Percentiles rank a stretch among this genome's conserved stretches.
phyloP scores from a whole-genome alignment of 64 coral and sea anemone species.

The Anthopleura sola region DNA sequence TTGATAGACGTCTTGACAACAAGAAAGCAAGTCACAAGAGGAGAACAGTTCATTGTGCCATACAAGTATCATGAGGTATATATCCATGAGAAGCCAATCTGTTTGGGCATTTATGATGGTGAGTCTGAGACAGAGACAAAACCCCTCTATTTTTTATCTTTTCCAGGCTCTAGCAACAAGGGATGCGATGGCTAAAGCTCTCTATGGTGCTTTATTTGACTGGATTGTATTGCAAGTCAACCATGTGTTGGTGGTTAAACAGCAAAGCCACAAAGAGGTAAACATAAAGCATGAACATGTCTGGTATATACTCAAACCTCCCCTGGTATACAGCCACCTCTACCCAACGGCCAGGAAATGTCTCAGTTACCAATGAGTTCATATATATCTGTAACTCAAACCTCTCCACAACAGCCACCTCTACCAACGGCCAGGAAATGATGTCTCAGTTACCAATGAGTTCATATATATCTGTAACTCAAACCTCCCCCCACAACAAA shows the following conservation, averaged over 20 bases:
- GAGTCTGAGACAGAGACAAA: too few species aligned
- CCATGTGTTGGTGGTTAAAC: constrained; percentile 70
- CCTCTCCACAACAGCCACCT: too few species aligned
- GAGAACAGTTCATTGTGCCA: constrained; percentile 93
- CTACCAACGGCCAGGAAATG: too few species aligned
- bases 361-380: neutral
- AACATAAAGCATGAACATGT: neutral
- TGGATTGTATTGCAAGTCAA: constrained; percentile 97
- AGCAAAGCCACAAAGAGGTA: constrained; percentile 79
- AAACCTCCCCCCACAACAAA: too few species aligned
- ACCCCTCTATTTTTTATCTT: neutral
- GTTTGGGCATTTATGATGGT: neutral
- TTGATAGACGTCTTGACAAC: constrained; percentile 77
- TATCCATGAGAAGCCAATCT: neutral
- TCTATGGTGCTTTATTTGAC: constrained; percentile 97
- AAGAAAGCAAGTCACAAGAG: constrained; percentile 94
- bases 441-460: neutral
- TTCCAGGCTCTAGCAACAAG: constrained; percentile 80
- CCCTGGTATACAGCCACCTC: too few species aligned
- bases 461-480: too few species aligned
- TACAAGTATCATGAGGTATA: constrained; percentile 96
- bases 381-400: too few species aligned
- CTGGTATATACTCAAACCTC: too few species aligned
- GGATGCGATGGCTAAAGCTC: constrained; percentile 94
- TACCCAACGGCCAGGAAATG: too few species aligned